Evolutionary conservation across 2,113 vertebrate species (phyloP), one percentile per base, ranked within the genome.

Genomic region (Haliaeetus leucogaster): DNA sequence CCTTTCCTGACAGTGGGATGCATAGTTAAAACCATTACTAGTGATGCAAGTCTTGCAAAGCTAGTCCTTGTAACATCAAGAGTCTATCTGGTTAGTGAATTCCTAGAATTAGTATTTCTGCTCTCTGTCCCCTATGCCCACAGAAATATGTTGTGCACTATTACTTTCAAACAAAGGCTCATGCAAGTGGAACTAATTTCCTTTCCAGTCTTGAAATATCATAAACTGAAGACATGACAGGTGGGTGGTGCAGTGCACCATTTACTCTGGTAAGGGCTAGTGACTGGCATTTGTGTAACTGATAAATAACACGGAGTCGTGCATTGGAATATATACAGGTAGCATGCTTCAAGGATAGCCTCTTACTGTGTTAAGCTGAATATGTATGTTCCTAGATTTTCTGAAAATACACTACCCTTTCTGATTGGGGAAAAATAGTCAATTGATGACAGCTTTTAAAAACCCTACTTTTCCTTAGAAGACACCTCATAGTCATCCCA

Each of bases 101-200:
- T 87, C n/a, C 45, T 80, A n/a, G 93, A 93, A 61, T 85, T 72
- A 77, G 36, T 55, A 50, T 61, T 95, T 93, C 76, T 63, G 36
- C 52, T 78, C 59, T 73, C 80, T 2, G 16, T 80, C 66, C 83
- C 45, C 48, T 89, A 19, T 74, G 70, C 62, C 48, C 42, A 29
- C 59, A 65, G 83, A 94, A 92, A 87, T 74, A 78, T 87, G 91
- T 85, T 92, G 86, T 93, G 86, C 23, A 9, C 6, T 53, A 17
- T 65, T 56, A 56, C 71, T 95, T 96, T 62, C 71, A 87, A 66
- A 88, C 86, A 96, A 82, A n/a, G 81, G 73, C 66, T 87, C 48
- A 63, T 73, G 63, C 14, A 61, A 90, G 84, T 82, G 83, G 71
- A 59, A 79, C 38, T 88, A 61, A 95, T 72, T 68, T 67, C 76